Percentiles rank a stretch among this genome's conserved stretches.
These are phyloP conservation scores for Drosophila sechellia DNA, from an alignment of 1,140 invertebrate species.

Conservation along the genomic window DNA sequence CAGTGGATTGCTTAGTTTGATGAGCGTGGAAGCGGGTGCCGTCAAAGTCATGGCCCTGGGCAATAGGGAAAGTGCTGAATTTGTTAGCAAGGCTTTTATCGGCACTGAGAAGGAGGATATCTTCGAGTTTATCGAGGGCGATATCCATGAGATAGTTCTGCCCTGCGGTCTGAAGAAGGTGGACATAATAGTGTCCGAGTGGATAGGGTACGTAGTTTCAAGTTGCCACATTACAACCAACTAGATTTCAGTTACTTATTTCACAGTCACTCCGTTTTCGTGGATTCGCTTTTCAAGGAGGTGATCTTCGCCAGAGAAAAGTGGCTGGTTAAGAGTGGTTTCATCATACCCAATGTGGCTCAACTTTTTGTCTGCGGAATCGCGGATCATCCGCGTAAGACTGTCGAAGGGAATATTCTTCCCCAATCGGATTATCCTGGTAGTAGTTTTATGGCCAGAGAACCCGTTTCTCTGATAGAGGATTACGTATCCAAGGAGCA, in stretches of 20 bases:
- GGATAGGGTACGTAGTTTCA: constrained; percentile 47
- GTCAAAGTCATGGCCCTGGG: constrained; percentile 48
- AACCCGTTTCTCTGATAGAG: constrained; percentile 12
- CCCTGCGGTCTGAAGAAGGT: constrained; percentile 47
- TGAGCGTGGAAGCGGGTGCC: constrained; percentile 45
- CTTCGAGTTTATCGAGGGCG: constrained; percentile 35
- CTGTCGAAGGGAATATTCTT: background rate
- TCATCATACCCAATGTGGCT: constrained; percentile 51
- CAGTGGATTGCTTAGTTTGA: constrained; percentile 53
- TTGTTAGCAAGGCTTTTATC: constrained; percentile 10
- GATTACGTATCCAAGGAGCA: constrained; percentile 32
- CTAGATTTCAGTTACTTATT: background rate
- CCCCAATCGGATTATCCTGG: background rate
- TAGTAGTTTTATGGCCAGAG: background rate
- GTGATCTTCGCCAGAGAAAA: constrained; percentile 54
- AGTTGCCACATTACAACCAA: no score
- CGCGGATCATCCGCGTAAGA: background rate
- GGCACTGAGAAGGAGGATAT: constrained; percentile 31
- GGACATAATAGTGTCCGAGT: constrained; percentile 63
- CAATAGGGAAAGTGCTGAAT: constrained; percentile 25
- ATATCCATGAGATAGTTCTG: constrained; percentile 21
- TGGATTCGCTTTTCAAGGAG: constrained; percentile 47
- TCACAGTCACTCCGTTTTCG: constrained; percentile 41
- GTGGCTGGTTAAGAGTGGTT: constrained; percentile 42
- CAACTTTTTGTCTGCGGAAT: constrained; percentile 42